These are phyloP conservation scores for Lasaia peninsularis DNA, from an alignment of 1,140 invertebrate species.

Conservation along the genomic window DNA sequence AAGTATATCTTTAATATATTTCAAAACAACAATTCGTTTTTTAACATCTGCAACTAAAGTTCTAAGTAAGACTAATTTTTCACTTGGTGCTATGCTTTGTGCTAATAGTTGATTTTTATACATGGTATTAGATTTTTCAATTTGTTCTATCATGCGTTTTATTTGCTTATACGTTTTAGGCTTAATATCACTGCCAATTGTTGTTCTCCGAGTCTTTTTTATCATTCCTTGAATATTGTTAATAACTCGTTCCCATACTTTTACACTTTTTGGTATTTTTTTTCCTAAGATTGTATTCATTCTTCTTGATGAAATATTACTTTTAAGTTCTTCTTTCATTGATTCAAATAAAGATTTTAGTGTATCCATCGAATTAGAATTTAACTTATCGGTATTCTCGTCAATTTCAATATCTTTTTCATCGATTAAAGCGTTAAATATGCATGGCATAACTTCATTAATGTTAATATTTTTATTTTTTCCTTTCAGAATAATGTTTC, in stretches of 20 bases:
- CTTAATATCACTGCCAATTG: constrained; percentile 5
- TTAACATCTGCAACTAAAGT: constrained; percentile 41
- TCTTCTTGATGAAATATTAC: constrained; percentile 29
- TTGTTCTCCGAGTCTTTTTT: constrained; percentile 35
- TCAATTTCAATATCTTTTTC: constrained; percentile 14
- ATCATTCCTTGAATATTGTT: constrained; percentile 39
- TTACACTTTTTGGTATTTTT: constrained; percentile 41
- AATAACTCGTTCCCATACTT: constrained; percentile 52
- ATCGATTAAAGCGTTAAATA: constrained; percentile 49
- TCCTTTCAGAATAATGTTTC: constrained; percentile 23
- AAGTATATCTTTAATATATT: constrained; percentile 37
- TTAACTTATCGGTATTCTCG: not conserved
- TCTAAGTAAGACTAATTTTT: constrained; percentile 47
- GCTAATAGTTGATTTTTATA: constrained; percentile 47
- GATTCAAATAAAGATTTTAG: constrained; percentile 42
- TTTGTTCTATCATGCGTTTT: constrained; percentile 39
- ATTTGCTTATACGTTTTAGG: constrained; percentile 44
- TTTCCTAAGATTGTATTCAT: constrained; percentile 19
- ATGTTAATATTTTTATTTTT: constrained; percentile 40
- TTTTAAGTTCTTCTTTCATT: constrained; percentile 41
- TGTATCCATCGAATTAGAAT: constrained; percentile 32
- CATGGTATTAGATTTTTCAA: constrained; percentile 33
- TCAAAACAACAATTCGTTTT: constrained; percentile 33
- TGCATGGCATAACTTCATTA: constrained; percentile 50
- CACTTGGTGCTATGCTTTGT: constrained; percentile 33